Base-by-base conservation (phyloP, 2,888 invertebrate species). In the Cistogaster globosa region DNA sequence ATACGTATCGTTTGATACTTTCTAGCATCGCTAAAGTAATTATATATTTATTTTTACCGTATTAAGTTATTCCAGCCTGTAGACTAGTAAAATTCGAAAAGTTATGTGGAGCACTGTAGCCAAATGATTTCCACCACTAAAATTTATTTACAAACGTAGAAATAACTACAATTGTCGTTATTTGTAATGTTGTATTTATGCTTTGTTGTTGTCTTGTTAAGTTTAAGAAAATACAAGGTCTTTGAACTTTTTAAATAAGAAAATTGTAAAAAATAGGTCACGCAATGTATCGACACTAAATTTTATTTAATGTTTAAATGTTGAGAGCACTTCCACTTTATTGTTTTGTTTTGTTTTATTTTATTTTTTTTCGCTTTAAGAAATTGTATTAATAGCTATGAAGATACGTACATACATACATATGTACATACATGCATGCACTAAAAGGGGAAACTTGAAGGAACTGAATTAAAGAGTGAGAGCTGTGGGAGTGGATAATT, bases 261-360 rank as follows among this genome's bases (percentile, higher is more conserved):
- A 42, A 38, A 62, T 18, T 68, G 60, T 45, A 63, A 79, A 74
- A 69, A 84, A 75, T 84, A 75, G 83, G 83, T 79, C 83, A 84
- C 32, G 83, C 75, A 83, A 69, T 69, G 51, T 67, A 72, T 78
- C 62, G 72, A 74, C 78, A 68, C 74, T 42, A 72, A 62, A 74
- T 71, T 45, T 69, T 62, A 55, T 63, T 48, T n/a, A 48, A 48
- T 32, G 38, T 42, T 55, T 12, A 67, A 71, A n/a, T 63, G 60
- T 48, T 51, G 22, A 48, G 53, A 55, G 45, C 42, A 57, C 42
- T 53, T 45, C 38, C 36, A 67, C 65, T 68, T 55, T 45, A 32
- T 53, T 18, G 32, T 26, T 48, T 26, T 11, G 14, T 58, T 57
- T 63, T 55, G 12, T 45, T 62, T 9, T 60, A n/a, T n/a, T n/a